Conservation (phyloP, 2,888 invertebrate genomes). For the Ennomos quercinarius region DNA sequence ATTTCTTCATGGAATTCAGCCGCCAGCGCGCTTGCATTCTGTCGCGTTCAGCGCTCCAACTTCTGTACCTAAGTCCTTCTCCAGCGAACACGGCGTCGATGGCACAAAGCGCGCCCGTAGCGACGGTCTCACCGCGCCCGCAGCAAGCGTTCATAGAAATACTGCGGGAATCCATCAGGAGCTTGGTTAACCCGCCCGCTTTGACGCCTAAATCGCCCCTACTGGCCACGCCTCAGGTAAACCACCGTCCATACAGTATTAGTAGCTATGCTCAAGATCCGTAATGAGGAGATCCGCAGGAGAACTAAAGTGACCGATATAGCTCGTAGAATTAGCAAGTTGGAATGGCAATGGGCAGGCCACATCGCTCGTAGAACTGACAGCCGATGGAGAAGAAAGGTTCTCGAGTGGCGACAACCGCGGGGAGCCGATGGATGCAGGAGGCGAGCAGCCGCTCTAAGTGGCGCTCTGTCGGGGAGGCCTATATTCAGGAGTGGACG, state of each 20-base stretch:
- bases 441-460: too few species aligned
- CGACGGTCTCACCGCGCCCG: slow-evolving; percentile 57
- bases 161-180: slow-evolving; percentile 93
- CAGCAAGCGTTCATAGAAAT: slow-evolving; percentile 89
- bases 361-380: too few species aligned
- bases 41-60: slow-evolving; percentile 95
- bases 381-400: too few species aligned
- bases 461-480: too few species aligned
- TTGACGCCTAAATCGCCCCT: slow-evolving; percentile 90
- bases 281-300: too few species aligned
- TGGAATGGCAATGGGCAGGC: too few species aligned
- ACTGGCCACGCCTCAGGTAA: slow-evolving; percentile 87
- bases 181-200: slow-evolving; percentile 95
- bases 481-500: too few species aligned
- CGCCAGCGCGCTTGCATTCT: slow-evolving; percentile 95
- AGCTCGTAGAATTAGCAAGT: too few species aligned
- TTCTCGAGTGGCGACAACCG: too few species aligned
- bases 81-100: slow-evolving; percentile 68
- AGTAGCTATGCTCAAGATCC: too few species aligned
- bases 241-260: background rate
- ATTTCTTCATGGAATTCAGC: slow-evolving; percentile 97
- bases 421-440: too few species aligned
- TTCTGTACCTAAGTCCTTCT: slow-evolving; percentile 88
- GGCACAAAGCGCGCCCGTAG: slow-evolving; percentile 61
- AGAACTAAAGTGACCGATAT: too few species aligned